These are phyloP conservation scores for Porites lutea DNA, from an alignment of 64 coral and sea anemone genomes.

Conservation along the genomic window DNA sequence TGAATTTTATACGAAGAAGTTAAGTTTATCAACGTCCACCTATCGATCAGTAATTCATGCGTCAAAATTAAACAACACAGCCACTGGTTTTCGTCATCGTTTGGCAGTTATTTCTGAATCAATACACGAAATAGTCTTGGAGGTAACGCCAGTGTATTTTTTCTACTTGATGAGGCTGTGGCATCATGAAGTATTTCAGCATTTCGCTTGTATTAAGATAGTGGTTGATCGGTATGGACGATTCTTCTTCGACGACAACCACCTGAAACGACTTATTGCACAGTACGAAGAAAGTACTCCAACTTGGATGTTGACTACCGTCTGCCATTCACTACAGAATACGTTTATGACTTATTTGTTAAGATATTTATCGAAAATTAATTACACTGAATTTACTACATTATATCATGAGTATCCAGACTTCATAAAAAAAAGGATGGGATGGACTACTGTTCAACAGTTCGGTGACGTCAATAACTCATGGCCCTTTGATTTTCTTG, in stretches of 20 bases:
- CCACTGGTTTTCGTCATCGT: too few species aligned
- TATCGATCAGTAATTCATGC: too few species aligned
- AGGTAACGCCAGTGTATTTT: neutral
- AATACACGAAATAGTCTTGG: too few species aligned
- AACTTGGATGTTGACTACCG: neutral
- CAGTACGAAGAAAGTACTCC: slow-evolving; percentile 8
- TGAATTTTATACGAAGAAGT: neutral
- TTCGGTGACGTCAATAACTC: neutral
- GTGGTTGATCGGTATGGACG: neutral
- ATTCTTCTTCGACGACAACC: neutral
- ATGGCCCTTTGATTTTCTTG: slow-evolving; percentile 1
- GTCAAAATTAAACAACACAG: too few species aligned
- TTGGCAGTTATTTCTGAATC: too few species aligned
- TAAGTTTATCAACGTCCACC: too few species aligned
- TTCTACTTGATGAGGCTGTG: slow-evolving; percentile 4
- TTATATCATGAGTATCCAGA: neutral
- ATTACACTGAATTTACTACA: neutral
- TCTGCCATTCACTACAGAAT: neutral
- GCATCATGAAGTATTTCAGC: neutral
- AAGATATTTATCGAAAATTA: neutral
- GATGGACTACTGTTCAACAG: neutral
- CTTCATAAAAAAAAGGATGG: slow-evolving; percentile 9
- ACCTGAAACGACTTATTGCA: neutral
- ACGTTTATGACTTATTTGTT: neutral
- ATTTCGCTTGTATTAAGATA: slow-evolving; percentile 8